Base-by-base conservation (phyloP, 2,797 vertebrate genomes). In the Hippocampus kuda region DNA sequence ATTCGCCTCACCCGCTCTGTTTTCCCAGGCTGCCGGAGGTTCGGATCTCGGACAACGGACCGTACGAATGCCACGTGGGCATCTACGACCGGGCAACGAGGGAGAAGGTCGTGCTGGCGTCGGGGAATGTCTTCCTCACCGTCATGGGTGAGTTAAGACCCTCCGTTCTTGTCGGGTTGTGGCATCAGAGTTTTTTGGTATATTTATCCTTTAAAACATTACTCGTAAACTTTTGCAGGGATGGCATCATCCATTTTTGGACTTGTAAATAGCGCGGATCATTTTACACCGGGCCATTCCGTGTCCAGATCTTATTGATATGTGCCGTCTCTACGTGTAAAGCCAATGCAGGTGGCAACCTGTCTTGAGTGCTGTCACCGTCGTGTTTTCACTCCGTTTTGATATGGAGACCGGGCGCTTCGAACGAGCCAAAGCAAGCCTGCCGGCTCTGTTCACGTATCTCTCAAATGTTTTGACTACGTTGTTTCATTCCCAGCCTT, bases 11-110 rank as follows among this genome's bases (percentile, higher is more conserved):
- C 53, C 79, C 41, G 51, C 54, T 0, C 70, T 78, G 0, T 84
- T 41, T 76, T 79, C 49, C 0, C 86, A 99, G 97, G 80, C 94
- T 99, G 27, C 95, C 97, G 0, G 97, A 99, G 81, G 97, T 99
- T 20, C 93, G 93, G 49, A 95, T 98, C 81, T 96, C 94, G 0
- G 97, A 99, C 87, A 98, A 95, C 0, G 97, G 97, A 34, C 95
- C 97, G 71, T 99, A 98, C 0, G 96, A 99, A 83, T 99, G 97
- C 82, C 96, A 99, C 0, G 97, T 99, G 85, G 96, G 96, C 66
- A 98, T 98, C 86, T 98, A 99, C 0, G 97, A 99, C 88, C 87
- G 95, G 10, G 94, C 97, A 61, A 98, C 95, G 0, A 79, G 95
- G 65, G 96, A 98, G 86, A 99, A 98, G 81, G 95, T 98, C 81